Base-by-base conservation (phyloP, 2,888 invertebrate species). In the Thecophora atra region DNA sequence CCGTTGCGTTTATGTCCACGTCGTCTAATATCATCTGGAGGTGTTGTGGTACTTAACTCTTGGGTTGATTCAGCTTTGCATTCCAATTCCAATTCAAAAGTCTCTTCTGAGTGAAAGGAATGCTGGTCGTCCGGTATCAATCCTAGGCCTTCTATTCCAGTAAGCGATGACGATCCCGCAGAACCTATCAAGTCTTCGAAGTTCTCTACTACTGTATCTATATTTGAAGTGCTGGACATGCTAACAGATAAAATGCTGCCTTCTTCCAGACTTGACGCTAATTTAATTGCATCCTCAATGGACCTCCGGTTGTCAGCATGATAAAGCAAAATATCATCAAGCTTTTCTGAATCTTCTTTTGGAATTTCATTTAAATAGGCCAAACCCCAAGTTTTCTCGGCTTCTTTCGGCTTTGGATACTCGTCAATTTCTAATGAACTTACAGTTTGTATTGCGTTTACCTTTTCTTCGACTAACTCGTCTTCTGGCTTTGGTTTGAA, bases 401-500 rank as follows among this genome's bases (percentile, higher is more conserved):
- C 73, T 74, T 83, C 84, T 54, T 79, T 81, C 2, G 79, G 78
- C 63, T 81, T 81, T 0, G 81, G 73, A 74, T 75, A 79, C 62
- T 81, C 84, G 24, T 81, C 81, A 2, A 76, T 74, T 63, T 78
- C 74, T 0, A 71, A 58, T 2, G 70, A 54, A 62, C 80, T 78
- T 3, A 70, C 28, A 13, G n/a, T 15, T 11, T 26, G 58, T 15
- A 70, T 88, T 84, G n/a, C 85, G 84, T 74, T 58, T 0, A 6
- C 83, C 80, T 24, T 85, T 79, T 76, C 86, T 84, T 88, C 88
- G 0, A 72, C 74, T 3, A 69, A 19, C 81, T 4, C 87, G 79
- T 78, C 86, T 83, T 89, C 89, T 5, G 88, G 85, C 75, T 89
- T 89, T 4, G 93, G 93, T 78, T 91, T 92, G 83, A 96, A 96